Evolutionary conservation across 2,113 vertebrate genomes (phyloP).

Genomic region (Hippocampus barbouri): DNA sequence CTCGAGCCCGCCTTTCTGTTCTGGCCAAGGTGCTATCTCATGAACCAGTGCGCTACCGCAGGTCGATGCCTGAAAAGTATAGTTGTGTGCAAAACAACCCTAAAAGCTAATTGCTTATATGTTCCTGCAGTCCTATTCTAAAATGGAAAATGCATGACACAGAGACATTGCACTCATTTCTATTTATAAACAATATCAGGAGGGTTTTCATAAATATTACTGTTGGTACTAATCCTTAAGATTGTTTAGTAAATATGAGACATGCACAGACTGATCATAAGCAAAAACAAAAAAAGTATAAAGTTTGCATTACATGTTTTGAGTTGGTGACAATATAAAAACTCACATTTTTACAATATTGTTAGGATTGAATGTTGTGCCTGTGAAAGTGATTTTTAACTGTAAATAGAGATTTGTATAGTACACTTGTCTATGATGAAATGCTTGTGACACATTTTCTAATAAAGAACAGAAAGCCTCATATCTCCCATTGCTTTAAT

Average conservation of each 20-base stretch:
- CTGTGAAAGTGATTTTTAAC: slow-evolving; percentile 32
- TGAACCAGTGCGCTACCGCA: not conserved
- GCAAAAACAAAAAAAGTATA: not conserved
- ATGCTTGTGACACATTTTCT: slow-evolving; percentile 25
- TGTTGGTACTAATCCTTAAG: not conserved
- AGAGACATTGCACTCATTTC: not conserved
- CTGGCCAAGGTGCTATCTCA: not conserved
- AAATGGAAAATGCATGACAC: not conserved
- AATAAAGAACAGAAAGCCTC: slow-evolving; percentile 41
- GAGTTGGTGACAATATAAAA: not conserved
- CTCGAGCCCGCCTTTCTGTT: not conserved
- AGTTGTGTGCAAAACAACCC: not conserved
- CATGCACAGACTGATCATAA: not conserved
- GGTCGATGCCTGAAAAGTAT: not conserved
- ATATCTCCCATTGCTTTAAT: slow-evolving; percentile 41
- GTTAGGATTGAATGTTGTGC: slow-evolving; percentile 17
- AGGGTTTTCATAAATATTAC: not conserved
- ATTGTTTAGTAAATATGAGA: not conserved
- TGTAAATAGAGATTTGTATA: slow-evolving; percentile 14
- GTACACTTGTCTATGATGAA: slow-evolving; percentile 26
- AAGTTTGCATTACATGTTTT: not conserved
- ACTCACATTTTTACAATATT: not conserved
- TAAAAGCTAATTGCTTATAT: not conserved
- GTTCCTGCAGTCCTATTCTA: not conserved
- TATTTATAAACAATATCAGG: not conserved